Percentiles rank a stretch among this genome's conserved stretches.
Evolutionary conservation across 2,797 vertebrate genomes (phyloP).

Genomic region (Peromyscus melanophrys): DNA sequence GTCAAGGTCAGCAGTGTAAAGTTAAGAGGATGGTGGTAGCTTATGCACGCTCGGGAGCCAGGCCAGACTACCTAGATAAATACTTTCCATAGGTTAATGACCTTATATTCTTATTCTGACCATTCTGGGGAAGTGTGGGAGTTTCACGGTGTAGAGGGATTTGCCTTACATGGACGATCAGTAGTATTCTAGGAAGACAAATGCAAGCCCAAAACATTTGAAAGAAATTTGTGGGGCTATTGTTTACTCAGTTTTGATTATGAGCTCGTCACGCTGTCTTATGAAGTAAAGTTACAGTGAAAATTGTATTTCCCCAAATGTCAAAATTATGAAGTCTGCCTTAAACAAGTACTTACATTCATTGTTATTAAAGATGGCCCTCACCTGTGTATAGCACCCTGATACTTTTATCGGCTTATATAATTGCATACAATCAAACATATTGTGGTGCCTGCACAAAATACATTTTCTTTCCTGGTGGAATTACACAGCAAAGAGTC

Average conservation of each 20-base stretch:
- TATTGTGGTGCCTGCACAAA: background rate
- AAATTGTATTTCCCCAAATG: background rate
- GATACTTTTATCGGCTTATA: slow-evolving; percentile 22
- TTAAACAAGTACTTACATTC: slow-evolving; percentile 45
- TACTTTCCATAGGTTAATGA: background rate
- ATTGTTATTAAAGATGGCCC: background rate
- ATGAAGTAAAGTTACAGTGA: background rate
- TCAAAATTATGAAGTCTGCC: background rate
- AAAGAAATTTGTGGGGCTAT: background rate
- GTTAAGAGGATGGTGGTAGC: background rate
- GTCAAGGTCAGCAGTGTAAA: background rate
- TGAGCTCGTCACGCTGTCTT: background rate
- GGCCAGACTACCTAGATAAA: background rate
- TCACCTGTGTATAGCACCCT: background rate
- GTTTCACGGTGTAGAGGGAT: background rate
- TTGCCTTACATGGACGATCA: background rate
- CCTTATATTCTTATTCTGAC: background rate
- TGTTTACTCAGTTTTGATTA: background rate
- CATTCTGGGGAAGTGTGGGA: background rate
- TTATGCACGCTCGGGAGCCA: background rate
- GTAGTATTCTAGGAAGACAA: slow-evolving; percentile 12
- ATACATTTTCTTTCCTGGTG: background rate
- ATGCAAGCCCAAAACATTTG: background rate
- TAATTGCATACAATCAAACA: background rate
- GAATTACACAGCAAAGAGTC: background rate